Evolutionary conservation across 1,140 invertebrate genomes (phyloP), one percentile per base, ranked within the genome.

Genomic region (Mylabris phalerata): DNA sequence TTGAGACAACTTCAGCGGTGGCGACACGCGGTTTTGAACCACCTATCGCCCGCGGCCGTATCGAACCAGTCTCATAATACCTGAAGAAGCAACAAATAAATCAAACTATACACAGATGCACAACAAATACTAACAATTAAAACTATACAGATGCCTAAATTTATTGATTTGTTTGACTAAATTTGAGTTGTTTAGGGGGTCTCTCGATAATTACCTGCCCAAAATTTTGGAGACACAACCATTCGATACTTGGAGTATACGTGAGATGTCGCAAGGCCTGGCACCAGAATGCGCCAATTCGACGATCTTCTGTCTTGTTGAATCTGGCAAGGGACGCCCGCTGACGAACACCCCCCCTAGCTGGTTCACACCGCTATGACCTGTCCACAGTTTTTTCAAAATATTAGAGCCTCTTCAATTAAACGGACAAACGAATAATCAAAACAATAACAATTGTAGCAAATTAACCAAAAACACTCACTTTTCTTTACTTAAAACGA

Each of bases 31-130:
- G 94, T 74, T 97, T 97, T 27, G 92, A 95, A 27, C 95, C 95
- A 26, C 95, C 95, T 66, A 98, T 98, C 25, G 94, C 95, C 43
- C 94, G 79, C 5, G 95, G 95, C 71, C 93, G 87, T 67, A 98
- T 98, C 47, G 93, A 96, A 50, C 95, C 95, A n/a, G 94, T 97
- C 79, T 98, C 95, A 79, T 98, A 98, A 77, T 97, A 98, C 79
- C 93, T 95, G 79, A 32, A 59, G 58, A 42, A 50, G 27, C 10
- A 48, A 47, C 11, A 11, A 42, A 11, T 7, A 6, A 42, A 42
- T 42, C 41, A 42, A 42, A 42, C 9, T 11, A 42, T 4, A 42
- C 41, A 42, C 11, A 7, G 4, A 32, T 32, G 19, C 19, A 19
- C 19, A 19, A 19, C 19, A 19, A 19, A 19, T 19, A 19, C 19